A percentile compares a stretch with the other conserved stretches of the same genome.
phyloP scores from a whole-genome alignment of 2,888 invertebrate species.

The Drosophila multiciliata region DNA sequence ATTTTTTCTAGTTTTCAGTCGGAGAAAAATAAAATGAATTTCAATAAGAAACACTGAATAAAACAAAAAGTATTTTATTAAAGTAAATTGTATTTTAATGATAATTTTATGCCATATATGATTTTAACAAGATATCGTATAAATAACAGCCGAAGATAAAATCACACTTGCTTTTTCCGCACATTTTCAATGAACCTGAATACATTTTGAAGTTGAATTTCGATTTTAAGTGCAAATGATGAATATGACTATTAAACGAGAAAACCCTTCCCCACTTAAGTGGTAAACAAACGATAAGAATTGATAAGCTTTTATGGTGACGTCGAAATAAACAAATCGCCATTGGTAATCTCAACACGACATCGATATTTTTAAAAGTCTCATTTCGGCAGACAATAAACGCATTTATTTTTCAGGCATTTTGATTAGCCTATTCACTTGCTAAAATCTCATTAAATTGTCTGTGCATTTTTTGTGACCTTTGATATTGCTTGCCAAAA shows the following conservation, averaged over 20 bases:
- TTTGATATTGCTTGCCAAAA: conserved; percentile 53
- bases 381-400: neutral
- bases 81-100: neutral
- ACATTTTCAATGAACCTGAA: neutral
- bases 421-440: neutral
- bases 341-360: neutral
- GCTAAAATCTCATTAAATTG: conserved; percentile 6
- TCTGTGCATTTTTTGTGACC: conserved; percentile 27
- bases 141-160: neutral
- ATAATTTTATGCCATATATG: neutral
- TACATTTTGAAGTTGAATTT: neutral
- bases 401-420: neutral
- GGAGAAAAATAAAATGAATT: too few species aligned
- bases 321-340: neutral
- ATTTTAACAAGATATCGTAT: neutral
- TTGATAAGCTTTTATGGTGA: neutral
- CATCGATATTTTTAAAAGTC: neutral
- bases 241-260: neutral
- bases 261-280: neutral
- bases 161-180: neutral
- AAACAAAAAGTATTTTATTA: neutral
- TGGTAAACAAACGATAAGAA: neutral
- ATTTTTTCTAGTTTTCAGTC: neutral
- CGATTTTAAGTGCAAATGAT: neutral
- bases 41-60: too few species aligned